Evolutionary conservation across 2,888 invertebrate genomes (phyloP), one percentile per base, ranked within the genome.

Genomic region (Schrankia costaestrigalis): DNA sequence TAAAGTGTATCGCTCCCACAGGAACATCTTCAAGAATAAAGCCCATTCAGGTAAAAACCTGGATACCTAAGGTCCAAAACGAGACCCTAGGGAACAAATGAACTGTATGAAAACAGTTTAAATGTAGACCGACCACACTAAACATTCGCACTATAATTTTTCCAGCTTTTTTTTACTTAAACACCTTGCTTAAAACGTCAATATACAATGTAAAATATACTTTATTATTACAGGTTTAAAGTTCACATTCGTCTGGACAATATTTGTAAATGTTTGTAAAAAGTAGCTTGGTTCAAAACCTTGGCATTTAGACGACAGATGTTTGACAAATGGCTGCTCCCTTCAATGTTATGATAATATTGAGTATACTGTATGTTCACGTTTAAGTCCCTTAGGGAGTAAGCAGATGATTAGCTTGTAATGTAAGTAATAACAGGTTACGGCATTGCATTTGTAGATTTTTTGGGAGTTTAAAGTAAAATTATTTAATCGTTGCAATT

Each of bases 281-380:
- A 11, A 21, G 15, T 26, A n/a, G 21, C 28, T 15, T 32, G 11
- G 21, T 19, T 9, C n/a, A n/a, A 10, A 33, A 13, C 18, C 26
- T 12, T 34, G 34, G 10, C 28, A 34, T 34, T 24, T 28, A 9
- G n/a, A 24, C 11, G 31, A 18, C 31, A 31, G 31, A 31, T 31
- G 31, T 31, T 12, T 15, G 0, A 8, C 15, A 31, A 31, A 31
- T 24, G 17, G 9, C 25, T 12, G 25, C 18, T 23, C 9, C 9
- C 24, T 31, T 23, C n/a, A 31, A 2, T 1, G 12, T 31, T 17
- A 31, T 31, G 25, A 9, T 31, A 31, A 31, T 31, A 18, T 6
- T 23, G 24, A 11, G 18, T 14, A 21, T 15, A 10, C 17, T 7
- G 24, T 31, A 31, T 11, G 11, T 18, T 31, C 17, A 31, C 17